Percentiles rank a stretch among this genome's conserved stretches.
Conservation (phyloP, 2,797 vertebrate genomes). For the Apodemus agrarius region DNA sequence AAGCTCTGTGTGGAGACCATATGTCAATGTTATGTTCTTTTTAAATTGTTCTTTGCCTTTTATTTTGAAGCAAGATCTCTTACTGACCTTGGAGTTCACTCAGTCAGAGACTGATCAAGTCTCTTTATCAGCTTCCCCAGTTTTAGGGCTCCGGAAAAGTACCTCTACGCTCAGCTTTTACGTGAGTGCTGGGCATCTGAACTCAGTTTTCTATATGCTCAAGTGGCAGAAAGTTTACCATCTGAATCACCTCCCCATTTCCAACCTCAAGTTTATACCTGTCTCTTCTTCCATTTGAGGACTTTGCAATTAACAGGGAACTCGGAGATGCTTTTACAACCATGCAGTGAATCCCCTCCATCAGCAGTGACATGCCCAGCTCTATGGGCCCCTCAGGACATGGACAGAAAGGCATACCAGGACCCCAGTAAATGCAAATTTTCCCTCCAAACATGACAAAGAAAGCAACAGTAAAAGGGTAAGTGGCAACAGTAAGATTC, state of each 20-base stretch:
- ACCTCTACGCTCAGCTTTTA: neutral
- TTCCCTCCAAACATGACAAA: fast-evolving
- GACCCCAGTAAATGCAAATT: fast-evolving
- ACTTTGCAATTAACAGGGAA: too few species aligned
- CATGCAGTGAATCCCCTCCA: neutral
- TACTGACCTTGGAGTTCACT: neutral
- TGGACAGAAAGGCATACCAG: neutral
- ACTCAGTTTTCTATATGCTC: neutral
- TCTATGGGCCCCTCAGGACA: fast-evolving
- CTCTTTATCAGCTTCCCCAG: neutral
- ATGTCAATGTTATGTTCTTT: neutral
- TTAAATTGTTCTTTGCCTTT: neutral
- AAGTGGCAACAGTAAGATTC: too few species aligned
- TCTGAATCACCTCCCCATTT: neutral
- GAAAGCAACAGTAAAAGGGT: neutral
- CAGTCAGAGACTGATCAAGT: neutral
- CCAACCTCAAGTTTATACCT: neutral
- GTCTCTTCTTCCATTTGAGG: fast-evolving
- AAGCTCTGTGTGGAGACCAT: neutral
- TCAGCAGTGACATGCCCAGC: neutral
- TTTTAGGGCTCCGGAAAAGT: neutral
- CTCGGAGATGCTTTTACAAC: fast-evolving
- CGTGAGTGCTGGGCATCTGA: neutral
- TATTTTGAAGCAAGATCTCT: neutral
- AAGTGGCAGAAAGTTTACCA: neutral